phyloP scores from a whole-genome alignment of 2,113 vertebrate genomes.

The Gila orcuttii region DNA sequence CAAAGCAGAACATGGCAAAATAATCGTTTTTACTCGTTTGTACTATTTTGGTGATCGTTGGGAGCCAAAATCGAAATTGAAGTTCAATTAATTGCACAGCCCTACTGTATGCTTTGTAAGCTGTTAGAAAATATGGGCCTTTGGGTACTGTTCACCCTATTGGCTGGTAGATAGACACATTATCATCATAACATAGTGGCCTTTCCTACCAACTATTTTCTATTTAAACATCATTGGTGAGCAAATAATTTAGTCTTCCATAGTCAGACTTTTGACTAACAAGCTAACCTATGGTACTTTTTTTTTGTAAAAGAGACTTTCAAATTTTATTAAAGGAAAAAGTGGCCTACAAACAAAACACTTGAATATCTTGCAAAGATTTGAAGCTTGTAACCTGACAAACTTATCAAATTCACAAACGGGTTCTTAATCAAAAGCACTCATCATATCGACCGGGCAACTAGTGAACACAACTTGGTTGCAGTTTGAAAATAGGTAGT shows the following conservation, averaged over 20 bases:
- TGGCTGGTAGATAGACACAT: neutral
- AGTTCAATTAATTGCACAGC: no score
- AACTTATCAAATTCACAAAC: neutral
- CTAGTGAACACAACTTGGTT: no score
- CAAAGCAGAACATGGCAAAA: no score
- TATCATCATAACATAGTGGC: neutral
- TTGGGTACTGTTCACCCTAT: neutral
- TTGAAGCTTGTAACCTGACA: neutral
- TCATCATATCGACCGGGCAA: neutral
- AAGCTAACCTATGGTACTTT: neutral
- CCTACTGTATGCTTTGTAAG: neutral
- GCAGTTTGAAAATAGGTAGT: no score
- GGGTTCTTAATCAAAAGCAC: neutral
- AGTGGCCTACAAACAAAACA: neutral
- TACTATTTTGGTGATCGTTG: no score
- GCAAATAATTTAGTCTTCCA: neutral
- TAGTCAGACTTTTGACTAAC: neutral
- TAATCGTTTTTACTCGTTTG: no score
- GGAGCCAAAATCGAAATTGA: no score
- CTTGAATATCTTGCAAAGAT: neutral
- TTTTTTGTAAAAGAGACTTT: neutral
- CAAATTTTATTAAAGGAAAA: neutral
- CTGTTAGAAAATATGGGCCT: no score
- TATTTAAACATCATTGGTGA: neutral
- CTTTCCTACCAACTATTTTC: neutral